phyloP scores from a whole-genome alignment of 2,113 vertebrate species.

The Salvelinus fontinalis region DNA sequence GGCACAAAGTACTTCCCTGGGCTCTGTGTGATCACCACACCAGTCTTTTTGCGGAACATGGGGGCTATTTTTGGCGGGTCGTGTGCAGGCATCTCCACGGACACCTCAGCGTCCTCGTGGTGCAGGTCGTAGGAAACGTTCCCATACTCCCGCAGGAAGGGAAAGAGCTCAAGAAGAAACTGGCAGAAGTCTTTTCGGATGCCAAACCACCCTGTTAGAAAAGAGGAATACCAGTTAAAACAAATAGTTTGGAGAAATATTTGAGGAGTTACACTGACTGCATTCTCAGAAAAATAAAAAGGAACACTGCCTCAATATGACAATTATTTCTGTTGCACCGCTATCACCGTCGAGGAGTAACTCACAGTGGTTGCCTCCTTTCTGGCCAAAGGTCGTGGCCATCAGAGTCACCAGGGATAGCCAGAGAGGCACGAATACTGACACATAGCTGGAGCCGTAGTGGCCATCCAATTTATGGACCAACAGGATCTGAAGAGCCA shows the following conservation, averaged over 20 bases:
- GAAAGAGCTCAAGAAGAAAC: slow-evolving; percentile 95
- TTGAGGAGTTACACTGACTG: slow-evolving; percentile 6
- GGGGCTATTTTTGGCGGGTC: slow-evolving; percentile 95
- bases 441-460: slow-evolving; percentile 89
- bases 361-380: slow-evolving; percentile 91
- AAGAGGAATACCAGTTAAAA: no score
- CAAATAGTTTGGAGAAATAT: neutral
- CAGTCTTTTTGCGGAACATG: slow-evolving; percentile 95
- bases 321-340: neutral
- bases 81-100: slow-evolving; percentile 84
- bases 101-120: slow-evolving; percentile 88
- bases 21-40: slow-evolving; percentile 96
- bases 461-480: slow-evolving; percentile 94
- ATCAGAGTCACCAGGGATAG: slow-evolving; percentile 87
- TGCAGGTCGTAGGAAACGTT: slow-evolving; percentile 97
- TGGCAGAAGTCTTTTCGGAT: slow-evolving; percentile 99
- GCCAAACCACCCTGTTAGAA: slow-evolving; percentile 92
- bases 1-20: slow-evolving; percentile 95
- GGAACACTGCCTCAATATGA: no score
- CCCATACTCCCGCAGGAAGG: slow-evolving; percentile 93
- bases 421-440: slow-evolving; percentile 92
- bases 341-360: slow-evolving; percentile 15
- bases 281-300: neutral
- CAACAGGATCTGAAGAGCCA: slow-evolving; percentile 82
- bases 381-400: slow-evolving; percentile 89